Base-by-base conservation (phyloP, 2,888 invertebrate genomes). In the Petrophora chlorosata region DNA sequence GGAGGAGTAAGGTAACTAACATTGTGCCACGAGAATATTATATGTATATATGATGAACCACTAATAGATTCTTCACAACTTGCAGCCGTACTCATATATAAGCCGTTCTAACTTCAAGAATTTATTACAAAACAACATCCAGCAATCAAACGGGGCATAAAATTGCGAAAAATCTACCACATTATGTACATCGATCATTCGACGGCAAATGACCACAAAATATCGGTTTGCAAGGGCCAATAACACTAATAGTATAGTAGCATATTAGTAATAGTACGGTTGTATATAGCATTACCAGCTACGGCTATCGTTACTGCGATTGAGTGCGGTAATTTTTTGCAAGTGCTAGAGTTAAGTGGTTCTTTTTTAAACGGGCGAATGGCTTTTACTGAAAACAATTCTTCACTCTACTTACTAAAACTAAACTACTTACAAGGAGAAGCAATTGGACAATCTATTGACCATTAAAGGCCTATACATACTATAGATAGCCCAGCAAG, bases 161-260 rank as follows among this genome's bases (percentile, higher is more conserved):
- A 65, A 63, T 66, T 58, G 58, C 61, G 52, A 67, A 65, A 67
- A 70, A 65, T 66, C 61, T 61, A 56, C 63, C 58, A 61, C 57
- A 64, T 46, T 51, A 51, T 34, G 45, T 44, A 56, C 59, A 43
- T 61, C 64, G 60, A 65, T 68, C 49, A 56, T 61, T 48, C 60
- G 53, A 61, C 67, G 64, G 61, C 66, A 71, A 77, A 78, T 75
- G 73, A 76, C 76, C 69, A 70, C 77, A 78, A 76, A 78, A 71
- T 76, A 73, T 76, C 69, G 69, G 70, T 63, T 67, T 61, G 62
- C 63, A 59, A 69, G 65, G 59, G 60, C 70, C 74, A 73, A 78
- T 76, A 76, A 70, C 57, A 43, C 56, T 61, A 55, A 59, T 72
- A 64, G 66, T 68, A 65, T 63, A 48, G 34, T 35, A 30, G 25